Conservation (phyloP, 2,113 vertebrate genomes). For the Microtus richardsoni region DNA sequence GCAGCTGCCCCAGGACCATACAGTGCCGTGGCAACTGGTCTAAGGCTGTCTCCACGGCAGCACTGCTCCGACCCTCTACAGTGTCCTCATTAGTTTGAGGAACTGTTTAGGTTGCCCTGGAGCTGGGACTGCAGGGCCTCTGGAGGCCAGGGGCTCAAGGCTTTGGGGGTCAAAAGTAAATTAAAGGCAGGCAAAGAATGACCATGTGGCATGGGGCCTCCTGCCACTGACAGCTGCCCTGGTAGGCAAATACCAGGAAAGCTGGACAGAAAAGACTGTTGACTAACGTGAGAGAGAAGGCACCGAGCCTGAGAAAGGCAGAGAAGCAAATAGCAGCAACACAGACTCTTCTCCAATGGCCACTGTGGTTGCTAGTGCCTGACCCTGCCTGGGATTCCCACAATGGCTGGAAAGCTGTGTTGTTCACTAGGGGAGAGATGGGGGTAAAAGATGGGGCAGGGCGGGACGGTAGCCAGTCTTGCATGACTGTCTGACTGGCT, state of each 20-base stretch:
- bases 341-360: not conserved
- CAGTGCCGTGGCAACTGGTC: not conserved
- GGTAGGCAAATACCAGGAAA: constrained; percentile 28
- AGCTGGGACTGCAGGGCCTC: not conserved
- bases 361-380: fast-evolving
- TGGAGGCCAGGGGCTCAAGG: not conserved
- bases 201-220: not conserved
- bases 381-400: not conserved
- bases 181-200: constrained; percentile 13
- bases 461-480: not conserved
- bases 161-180: constrained; percentile 39
- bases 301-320: not conserved
- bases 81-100: not conserved
- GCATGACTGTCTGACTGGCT: fast-evolving
- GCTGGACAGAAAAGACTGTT: not conserved
- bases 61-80: not conserved
- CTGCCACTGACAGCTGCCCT: not conserved
- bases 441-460: not conserved
- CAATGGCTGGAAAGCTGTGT: not conserved
- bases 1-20: not conserved
- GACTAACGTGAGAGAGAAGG: not conserved
- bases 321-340: not conserved
- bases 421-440: not conserved
- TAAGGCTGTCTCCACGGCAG: constrained; percentile 8
- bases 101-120: constrained; percentile 34